Conservation (phyloP, 2,888 invertebrate species). For the Leucozona laternaria region DNA sequence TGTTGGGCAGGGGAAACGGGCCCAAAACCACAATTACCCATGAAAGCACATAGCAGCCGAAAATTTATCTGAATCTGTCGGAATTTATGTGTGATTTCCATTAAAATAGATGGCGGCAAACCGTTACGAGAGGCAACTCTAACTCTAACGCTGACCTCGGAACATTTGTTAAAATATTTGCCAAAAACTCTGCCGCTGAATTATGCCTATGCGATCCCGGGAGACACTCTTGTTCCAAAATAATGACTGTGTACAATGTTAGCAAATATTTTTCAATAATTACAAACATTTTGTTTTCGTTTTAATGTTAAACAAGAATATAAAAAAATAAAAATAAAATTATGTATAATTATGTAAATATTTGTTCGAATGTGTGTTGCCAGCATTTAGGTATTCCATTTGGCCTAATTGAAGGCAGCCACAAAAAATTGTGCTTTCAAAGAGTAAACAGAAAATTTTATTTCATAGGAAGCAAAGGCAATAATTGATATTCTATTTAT, state of each 20-base stretch:
- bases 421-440: conserved; percentile 9
- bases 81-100: conserved; percentile 67
- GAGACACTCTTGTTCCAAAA: conserved; percentile 18
- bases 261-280: conserved; percentile 60
- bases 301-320: conserved; percentile 2
- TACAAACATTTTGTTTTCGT: conserved; percentile 30
- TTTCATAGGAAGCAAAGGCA: neutral
- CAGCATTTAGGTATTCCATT: neutral
- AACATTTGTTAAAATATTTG: conserved; percentile 67
- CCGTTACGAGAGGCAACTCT: conserved; percentile 17
- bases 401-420: conserved; percentile 14
- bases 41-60: conserved; percentile 4
- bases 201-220: conserved; percentile 60
- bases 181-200: conserved; percentile 50
- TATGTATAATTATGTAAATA: neutral
- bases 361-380: neutral
- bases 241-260: conserved; percentile 34
- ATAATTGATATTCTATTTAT: conserved; percentile 33
- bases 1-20: neutral
- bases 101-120: conserved; percentile 59
- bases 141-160: conserved; percentile 26
- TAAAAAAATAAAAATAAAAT: neutral
- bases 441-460: conserved; percentile 10
- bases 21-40: conserved; percentile 31
- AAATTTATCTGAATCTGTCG: conserved; percentile 59